These are phyloP conservation scores for Parauchenoglanis ngamensis DNA, from an alignment of 2,797 vertebrate genomes.

Conservation along the genomic window DNA sequence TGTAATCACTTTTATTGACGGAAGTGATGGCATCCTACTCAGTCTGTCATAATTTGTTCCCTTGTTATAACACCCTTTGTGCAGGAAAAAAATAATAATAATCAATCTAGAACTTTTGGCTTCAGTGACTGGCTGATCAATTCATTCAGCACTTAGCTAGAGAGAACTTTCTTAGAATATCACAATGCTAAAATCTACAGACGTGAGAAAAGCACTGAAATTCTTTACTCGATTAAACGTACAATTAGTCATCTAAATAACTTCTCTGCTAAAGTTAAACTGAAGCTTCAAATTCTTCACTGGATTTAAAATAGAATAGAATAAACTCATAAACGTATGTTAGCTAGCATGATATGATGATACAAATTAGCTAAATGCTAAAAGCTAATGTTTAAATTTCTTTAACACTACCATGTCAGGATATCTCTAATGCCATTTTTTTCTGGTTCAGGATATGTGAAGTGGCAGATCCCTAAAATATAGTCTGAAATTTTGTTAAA, in stretches of 20 bases:
- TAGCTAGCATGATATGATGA: not conserved
- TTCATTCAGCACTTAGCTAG: not conserved
- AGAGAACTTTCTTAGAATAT: not conserved
- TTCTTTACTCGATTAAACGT: not conserved
- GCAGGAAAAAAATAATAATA: not conserved
- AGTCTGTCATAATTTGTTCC: slow-evolving; percentile 24
- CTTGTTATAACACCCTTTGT: slow-evolving; percentile 33
- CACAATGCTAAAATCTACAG: not conserved
- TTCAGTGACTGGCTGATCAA: not conserved
- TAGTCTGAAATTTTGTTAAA: not conserved
- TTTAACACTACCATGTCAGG: not conserved
- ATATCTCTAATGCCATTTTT: not conserved
- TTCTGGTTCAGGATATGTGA: not conserved
- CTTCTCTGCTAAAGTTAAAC: not conserved
- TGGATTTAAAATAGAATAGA: not conserved
- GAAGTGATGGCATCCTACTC: slow-evolving; percentile 25
- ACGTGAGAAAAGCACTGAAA: not conserved
- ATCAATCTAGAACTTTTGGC: slow-evolving; percentile 19
- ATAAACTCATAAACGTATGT: not conserved
- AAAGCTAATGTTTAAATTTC: not conserved
- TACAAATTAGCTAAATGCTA: not conserved
- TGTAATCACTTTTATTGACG: slow-evolving; percentile 39
- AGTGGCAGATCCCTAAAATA: not conserved
- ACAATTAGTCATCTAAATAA: not conserved
- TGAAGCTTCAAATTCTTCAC: not conserved